Percentiles rank a stretch among this genome's conserved stretches.
These are phyloP conservation scores for Tragelaphus oryx DNA, from an alignment of 2,797 vertebrate genomes.

Conservation along the genomic window DNA sequence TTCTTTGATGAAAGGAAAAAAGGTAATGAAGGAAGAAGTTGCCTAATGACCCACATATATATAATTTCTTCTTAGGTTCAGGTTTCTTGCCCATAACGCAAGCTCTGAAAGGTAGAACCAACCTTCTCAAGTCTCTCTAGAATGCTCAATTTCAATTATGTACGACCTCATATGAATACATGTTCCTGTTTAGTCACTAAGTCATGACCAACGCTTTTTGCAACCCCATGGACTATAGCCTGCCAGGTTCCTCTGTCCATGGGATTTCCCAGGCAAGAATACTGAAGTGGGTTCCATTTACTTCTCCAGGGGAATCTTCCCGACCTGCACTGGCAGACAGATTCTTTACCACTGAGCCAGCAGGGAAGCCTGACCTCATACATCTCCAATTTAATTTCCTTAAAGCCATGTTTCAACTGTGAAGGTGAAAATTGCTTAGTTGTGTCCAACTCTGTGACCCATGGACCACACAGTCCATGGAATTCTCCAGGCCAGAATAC, in stretches of 20 bases:
- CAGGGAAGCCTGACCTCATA: neutral
- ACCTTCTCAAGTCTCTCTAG: neutral
- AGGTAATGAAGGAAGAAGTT: neutral
- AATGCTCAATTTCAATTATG: slow-evolving; percentile 1
- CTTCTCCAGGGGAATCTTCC: neutral
- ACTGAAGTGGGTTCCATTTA: neutral
- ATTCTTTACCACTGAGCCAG: neutral
- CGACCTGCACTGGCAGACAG: neutral
- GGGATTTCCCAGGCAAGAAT: neutral
- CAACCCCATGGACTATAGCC: neutral
- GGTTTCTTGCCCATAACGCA: neutral
- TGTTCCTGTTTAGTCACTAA: neutral
- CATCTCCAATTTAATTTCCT: neutral
- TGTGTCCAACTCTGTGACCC: neutral
- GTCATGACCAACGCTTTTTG: neutral
- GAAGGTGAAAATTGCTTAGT: neutral
- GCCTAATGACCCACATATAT: neutral
- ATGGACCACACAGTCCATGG: neutral
- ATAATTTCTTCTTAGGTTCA: slow-evolving; percentile 12
- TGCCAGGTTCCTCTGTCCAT: neutral
- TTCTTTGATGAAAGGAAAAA: slow-evolving; percentile 55
- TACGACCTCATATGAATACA: neutral
- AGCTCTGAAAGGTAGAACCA: slow-evolving; percentile 1
- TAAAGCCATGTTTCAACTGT: neutral
- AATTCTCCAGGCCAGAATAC: neutral